Base-by-base conservation (phyloP, 2,113 vertebrate genomes). In the Noctilio leporinus region DNA sequence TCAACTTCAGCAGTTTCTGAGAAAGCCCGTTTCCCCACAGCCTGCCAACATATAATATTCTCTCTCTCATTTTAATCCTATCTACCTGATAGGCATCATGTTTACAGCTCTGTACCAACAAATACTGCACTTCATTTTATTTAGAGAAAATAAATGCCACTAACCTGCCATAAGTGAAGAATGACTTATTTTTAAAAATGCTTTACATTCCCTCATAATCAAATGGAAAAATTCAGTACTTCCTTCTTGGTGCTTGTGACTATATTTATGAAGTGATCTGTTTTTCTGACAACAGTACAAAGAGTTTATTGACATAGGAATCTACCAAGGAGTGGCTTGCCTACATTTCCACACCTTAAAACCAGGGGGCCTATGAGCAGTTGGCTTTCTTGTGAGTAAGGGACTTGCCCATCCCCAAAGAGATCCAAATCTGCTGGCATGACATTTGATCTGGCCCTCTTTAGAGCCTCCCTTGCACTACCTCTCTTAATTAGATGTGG, bases 61-160 rank as follows among this genome's bases (percentile, higher is more conserved):
- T 76, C 26, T 72, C 14, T 95, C 9, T 26, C 65, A 78, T 47
- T 93, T n/a, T 26, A 55, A 84, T 67, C 43, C 33, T 67, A 26
- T 55, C 38, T 73, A 30, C 65, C 51, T 72, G n/a, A 62, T 43
- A 51, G 51, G 19, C 12, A 43, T 38, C 51, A 30, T 2, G 2
- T 85, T 57, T 45, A 43, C 62, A 78, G 30, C 59, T 70, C 40
- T 51, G 17, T 47, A 84, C 76, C 72, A 87, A 38, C 11, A 80
- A 85, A 73, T 51, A 7, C 10, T 4, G 4, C 22, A 73, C 51
- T 80, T 83, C 20, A 38, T 91, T 93, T 88, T 93, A 82, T 55
- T 94, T 93, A 53, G 43, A 94, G 75, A 94, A 83, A 91, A 64
- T 20, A 35, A 78, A 90, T 86, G 53, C 70, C 30, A 38, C 19